Evolutionary conservation across 2,797 vertebrate genomes (phyloP).

Genomic region (Sebastes cheni): DNA sequence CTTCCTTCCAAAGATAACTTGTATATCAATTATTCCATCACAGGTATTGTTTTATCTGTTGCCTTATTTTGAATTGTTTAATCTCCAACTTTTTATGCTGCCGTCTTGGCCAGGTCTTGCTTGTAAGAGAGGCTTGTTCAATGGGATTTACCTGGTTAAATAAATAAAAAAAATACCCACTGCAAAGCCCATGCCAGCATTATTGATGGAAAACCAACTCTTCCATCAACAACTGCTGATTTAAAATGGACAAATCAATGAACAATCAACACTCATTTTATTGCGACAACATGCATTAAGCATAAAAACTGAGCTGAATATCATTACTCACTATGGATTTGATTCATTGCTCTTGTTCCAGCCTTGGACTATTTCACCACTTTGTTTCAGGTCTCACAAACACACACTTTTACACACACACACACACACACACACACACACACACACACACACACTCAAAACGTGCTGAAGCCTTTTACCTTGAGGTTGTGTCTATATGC

Average conservation of each 20-base stretch:
- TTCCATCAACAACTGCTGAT: not conserved
- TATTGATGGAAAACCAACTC: not conserved
- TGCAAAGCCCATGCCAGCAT: not conserved
- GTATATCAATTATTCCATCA: too few species aligned
- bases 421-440: not conserved
- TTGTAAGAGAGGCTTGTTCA: not conserved
- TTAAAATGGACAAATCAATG: not conserved
- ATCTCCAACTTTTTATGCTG: not conserved
- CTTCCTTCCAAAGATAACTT: too few species aligned
- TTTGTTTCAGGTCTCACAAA: not conserved
- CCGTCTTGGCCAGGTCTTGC: not conserved
- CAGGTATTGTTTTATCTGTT: not conserved
- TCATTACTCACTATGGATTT: not conserved
- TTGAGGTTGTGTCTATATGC: slow-evolving; percentile 90
- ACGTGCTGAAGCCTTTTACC: slow-evolving; percentile 76
- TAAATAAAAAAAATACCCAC: not conserved
- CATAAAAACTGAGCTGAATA: not conserved
- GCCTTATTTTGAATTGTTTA: not conserved
- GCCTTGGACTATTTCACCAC: not conserved
- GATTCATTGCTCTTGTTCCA: slow-evolving; percentile 4
- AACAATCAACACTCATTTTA: not conserved
- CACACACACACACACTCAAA: not conserved
- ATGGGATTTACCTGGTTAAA: not conserved
- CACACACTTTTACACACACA: not conserved
- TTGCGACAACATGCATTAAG: not conserved